Evolutionary conservation across 2,888 invertebrate species (phyloP), one percentile per base, ranked within the genome.

Genomic region (Epinotia ramella): DNA sequence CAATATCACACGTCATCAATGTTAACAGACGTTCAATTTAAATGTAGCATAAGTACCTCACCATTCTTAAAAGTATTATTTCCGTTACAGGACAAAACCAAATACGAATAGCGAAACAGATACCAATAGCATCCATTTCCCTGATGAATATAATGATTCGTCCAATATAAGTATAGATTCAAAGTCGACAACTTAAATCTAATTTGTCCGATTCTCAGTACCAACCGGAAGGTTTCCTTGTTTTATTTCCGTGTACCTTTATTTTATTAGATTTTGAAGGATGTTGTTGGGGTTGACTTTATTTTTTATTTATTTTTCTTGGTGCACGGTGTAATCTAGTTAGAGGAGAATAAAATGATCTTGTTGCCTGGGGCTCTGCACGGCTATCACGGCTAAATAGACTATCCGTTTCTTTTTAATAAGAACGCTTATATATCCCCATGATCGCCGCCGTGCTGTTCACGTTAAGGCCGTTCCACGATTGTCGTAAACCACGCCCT

Each of bases 171-270:
- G 24, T 28, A n/a, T n/a, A 28, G 46, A 46, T 60, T 16, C 64
- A 33, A 73, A 73, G 57, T 73, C 73, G 62, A 67, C 67, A 62
- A 67, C 67, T 73, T 62, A 73, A 73, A 73, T 73, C 62, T 53
- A 73, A 73, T 73, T 67, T 66, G 73, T 18, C n/a, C 67, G 44
- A 73, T 53, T 66, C 73, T 53, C 67, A 53, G 62, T n/a, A 66
- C 66, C 46, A 13, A 49, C 12, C 28, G 66, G 66, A 66, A 66
- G 66, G 33, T 60, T 40, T 59, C 49, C 66, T 53, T 66, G 46
- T 66, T 73, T 66, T 24, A 40, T 18, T 59, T 28, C 33, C 65
- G 59, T 49, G 65, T 66, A 33, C 66, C 66, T 73, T 66, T 73
- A 65, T 66, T 60, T 62, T 67, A 67, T 73, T 67, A 20, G 24